Conservation (phyloP, 2,797 vertebrate genomes). For the Smutsia gigantea region DNA sequence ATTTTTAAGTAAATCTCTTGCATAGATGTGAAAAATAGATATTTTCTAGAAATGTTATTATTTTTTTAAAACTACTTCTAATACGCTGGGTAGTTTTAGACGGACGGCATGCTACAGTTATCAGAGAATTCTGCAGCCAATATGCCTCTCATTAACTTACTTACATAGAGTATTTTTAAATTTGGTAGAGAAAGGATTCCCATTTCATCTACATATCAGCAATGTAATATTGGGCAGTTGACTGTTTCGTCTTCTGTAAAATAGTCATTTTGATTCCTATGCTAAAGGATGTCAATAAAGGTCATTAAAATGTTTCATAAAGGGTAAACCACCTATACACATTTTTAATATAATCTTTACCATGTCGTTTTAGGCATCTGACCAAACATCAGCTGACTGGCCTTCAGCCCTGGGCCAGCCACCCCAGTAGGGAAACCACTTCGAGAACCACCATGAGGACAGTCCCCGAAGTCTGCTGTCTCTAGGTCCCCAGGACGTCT, state of each 20-base stretch:
- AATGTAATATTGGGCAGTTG: neutral
- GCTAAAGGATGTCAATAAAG: neutral
- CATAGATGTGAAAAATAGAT: neutral
- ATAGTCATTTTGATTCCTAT: neutral
- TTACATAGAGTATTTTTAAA: neutral
- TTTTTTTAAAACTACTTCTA: neutral
- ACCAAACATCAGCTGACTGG: too few relatives aligned
- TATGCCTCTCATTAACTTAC: neutral
- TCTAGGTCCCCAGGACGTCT: rapidly evolving
- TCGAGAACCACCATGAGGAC: neutral
- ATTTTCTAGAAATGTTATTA: neutral
- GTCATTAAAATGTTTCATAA: neutral
- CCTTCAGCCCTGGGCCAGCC: neutral
- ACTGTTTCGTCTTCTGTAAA: neutral
- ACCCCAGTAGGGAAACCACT: neutral
- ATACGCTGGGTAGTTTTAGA: neutral
- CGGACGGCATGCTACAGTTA: neutral
- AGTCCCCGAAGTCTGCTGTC: neutral
- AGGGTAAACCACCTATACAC: neutral
- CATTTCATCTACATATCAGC: neutral
- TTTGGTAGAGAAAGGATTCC: neutral
- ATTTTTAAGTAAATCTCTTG: neutral
- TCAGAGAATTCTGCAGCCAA: neutral
- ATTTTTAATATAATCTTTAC: neutral
- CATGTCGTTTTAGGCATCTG: neutral